Conservation (phyloP, 2,888 invertebrate genomes). For the Cheilosia vernalis region DNA sequence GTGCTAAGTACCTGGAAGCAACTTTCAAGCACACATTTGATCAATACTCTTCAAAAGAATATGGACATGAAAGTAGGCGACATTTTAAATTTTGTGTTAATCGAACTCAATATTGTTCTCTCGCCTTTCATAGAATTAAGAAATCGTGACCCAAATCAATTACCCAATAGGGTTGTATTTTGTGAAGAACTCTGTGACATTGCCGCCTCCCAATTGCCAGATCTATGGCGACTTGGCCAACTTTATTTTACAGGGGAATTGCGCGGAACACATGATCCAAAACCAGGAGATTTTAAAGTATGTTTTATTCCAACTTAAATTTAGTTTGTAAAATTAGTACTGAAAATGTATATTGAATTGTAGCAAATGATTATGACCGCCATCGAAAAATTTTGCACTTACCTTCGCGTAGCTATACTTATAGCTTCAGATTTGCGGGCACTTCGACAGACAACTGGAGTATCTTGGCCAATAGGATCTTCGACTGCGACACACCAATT, state of each 20-base stretch:
- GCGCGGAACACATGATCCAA: constrained; percentile 89
- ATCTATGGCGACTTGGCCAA: constrained; percentile 97
- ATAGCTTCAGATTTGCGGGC: constrained; percentile 86
- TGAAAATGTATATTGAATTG: constrained; percentile 67
- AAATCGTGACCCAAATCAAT: constrained; percentile 80
- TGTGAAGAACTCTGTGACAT: constrained; percentile 91
- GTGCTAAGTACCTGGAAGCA: constrained; percentile 89
- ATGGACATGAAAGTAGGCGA: constrained; percentile 79
- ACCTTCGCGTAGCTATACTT: constrained; percentile 89
- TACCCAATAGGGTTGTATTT: constrained; percentile 89
- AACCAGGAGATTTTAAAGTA: constrained; percentile 91
- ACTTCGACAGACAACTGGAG: constrained; percentile 79
- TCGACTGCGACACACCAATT: constrained; percentile 85
- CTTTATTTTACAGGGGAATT: constrained; percentile 96
- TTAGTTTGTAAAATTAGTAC: not conserved
- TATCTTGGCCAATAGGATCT: constrained; percentile 84
- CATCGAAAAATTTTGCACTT: constrained; percentile 89
- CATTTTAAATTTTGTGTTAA: not conserved
- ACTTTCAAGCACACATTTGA: constrained; percentile 82
- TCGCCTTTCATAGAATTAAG: constrained; percentile 78
- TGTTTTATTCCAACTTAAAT: not conserved
- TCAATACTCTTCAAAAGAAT: constrained; percentile 81
- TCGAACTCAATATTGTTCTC: not conserved
- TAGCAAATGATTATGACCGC: constrained; percentile 91
- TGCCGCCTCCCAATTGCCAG: constrained; percentile 91